Base-by-base conservation (phyloP, 2,797 vertebrate genomes). In the Ctenopoma kingsleyae region DNA sequence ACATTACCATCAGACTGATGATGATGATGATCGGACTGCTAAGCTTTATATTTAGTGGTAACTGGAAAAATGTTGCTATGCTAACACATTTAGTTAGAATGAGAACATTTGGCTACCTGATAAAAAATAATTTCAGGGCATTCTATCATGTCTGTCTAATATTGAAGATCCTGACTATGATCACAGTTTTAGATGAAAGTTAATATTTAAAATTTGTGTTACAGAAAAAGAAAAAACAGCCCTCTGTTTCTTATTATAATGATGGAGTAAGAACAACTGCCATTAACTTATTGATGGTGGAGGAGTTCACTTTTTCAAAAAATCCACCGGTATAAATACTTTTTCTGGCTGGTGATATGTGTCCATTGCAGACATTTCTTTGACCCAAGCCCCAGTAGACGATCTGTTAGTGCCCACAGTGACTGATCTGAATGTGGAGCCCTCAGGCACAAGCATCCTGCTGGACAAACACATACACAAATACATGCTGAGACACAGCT, bases 401-500 rank as follows among this genome's bases (percentile, higher is more conserved):
- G 7, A 43, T 77, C 46, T 71, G 74, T 79, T 56, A 55, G 59
- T 54, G 55, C 32, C 66, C 44, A 41, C 56, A 35, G 20, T 65
- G 78, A 81, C 72, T 67, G 76, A 79, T 84, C 57, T 76, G 57
- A 79, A 72, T 67, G 58, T 16, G 19, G 44, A 35, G 23, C 56
- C 71, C 62, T 63, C 32, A 20, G 69, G 69, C 76, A 53, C 59
- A 62, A 22, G 49, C 54, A 54, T 66, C 40, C 59, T 68, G 48
- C 56, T 36, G 56, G 65, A 74, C 69, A 72, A 49, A 78, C 49
- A 48, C 46, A 47, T 30, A 54, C 58, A 23, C 54, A 61, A 27
- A 75, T 46, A 67, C 67, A 84, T 44, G 64, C 44, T 71, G 38
- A 78, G 69, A 48, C 65, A 74, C 76, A 85, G 80, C 80, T 83